A percentile compares a stretch with the other conserved stretches of the same genome.
These are phyloP conservation scores for Saccopteryx bilineata DNA, from an alignment of 2,113 vertebrate genomes.

Conservation along the genomic window DNA sequence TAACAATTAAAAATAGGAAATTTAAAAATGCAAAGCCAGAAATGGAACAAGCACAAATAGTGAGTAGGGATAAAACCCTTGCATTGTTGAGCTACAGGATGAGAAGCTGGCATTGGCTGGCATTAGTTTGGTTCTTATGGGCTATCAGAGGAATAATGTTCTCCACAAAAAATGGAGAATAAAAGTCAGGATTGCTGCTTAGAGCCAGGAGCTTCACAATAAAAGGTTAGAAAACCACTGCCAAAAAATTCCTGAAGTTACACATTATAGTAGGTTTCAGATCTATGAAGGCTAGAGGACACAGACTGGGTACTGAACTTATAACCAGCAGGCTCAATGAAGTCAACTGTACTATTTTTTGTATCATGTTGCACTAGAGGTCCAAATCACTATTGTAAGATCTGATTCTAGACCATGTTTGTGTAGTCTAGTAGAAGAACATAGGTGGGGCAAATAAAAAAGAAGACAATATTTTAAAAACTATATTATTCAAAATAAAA, in stretches of 20 bases:
- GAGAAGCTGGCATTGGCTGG: not conserved
- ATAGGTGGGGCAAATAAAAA: not conserved
- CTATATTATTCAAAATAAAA: not conserved
- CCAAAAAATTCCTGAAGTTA: conserved; percentile 33
- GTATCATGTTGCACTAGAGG: not conserved
- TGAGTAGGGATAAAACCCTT: not conserved
- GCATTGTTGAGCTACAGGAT: not conserved
- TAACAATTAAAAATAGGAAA: conserved; percentile 5
- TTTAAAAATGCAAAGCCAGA: not conserved
- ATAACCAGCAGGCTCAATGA: not conserved
- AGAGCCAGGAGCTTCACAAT: not conserved
- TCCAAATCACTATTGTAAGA: not conserved
- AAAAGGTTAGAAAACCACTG: not conserved
- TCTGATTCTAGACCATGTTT: not conserved
- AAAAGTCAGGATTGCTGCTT: conserved; percentile 20
- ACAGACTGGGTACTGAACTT: not conserved
- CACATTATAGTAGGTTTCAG: not conserved
- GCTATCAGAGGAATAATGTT: conserved; percentile 8
- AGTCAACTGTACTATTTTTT: not conserved
- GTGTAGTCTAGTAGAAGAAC: not conserved
- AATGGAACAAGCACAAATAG: not conserved
- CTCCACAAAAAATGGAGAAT: conserved; percentile 35
- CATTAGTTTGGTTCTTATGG: not conserved
- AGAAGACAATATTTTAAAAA: not conserved
- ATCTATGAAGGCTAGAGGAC: not conserved